Evolutionary conservation across 2,888 invertebrate genomes (phyloP).

Genomic region (Trichogramma dendrolimi): DNA sequence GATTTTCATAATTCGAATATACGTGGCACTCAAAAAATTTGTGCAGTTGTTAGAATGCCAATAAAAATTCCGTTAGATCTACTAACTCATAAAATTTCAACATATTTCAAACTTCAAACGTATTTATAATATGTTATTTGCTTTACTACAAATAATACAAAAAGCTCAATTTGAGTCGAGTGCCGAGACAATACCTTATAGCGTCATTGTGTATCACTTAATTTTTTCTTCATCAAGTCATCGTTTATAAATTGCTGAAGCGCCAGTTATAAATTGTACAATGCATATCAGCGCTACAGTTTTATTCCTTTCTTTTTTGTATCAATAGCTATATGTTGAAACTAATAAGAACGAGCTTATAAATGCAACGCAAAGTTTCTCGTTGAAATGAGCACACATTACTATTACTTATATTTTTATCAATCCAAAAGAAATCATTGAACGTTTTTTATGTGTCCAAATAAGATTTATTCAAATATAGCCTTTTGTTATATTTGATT

Average conservation of each 20-base stretch:
- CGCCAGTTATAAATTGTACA: slow-evolving; percentile 43
- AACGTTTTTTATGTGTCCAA: neutral
- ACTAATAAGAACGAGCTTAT: slow-evolving; percentile 38
- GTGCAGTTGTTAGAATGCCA: no score
- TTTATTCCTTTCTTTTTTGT: slow-evolving; percentile 29
- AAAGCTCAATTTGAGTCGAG: neutral
- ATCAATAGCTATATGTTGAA: slow-evolving; percentile 37
- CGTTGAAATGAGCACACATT: slow-evolving; percentile 14
- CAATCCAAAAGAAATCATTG: neutral
- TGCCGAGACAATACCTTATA: slow-evolving; percentile 2
- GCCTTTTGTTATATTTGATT: no score
- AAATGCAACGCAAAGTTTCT: slow-evolving; percentile 22
- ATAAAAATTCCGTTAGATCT: slow-evolving; percentile 15
- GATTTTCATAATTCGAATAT: slow-evolving; percentile 4
- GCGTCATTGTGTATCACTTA: slow-evolving; percentile 9
- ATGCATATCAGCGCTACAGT: slow-evolving; percentile 43
- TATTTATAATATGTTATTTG: neutral
- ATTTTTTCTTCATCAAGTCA: slow-evolving; percentile 35
- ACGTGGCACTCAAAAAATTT: slow-evolving; percentile 10
- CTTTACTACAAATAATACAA: neutral
- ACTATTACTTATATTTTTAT: neutral
- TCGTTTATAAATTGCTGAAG: slow-evolving; percentile 50
- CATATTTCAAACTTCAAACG: neutral
- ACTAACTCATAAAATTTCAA: slow-evolving; percentile 7
- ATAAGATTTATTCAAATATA: neutral